Evolutionary conservation across 2,888 invertebrate species (phyloP), one percentile per base, ranked within the genome.

Genomic region (Caenorhabditis plicata): DNA sequence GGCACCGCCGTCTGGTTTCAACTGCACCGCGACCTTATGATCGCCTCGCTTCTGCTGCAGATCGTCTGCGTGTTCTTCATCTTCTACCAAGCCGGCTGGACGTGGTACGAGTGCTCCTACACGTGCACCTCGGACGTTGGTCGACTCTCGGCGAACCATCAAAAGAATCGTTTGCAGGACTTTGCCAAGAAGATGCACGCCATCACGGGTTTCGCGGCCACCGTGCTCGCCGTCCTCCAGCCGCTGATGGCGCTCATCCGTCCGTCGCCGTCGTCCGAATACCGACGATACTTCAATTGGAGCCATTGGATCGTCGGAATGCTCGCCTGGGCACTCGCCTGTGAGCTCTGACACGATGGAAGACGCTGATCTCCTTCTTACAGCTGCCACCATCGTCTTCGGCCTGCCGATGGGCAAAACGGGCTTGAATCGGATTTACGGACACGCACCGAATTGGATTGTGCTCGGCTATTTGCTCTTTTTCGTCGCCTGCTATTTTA

Each of bases 1-100:
- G 73, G 73, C 26, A 68, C 70, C 8, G 71, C 71, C 26, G 71
- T 73, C 7, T 73, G 73, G 73, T 73, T 68, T 41, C 62, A 71
- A 63, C 57, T 72, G 11, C 73, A 73, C 33, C 63, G 73, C 13
- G 69, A 68, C 36, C 47, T 73, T 51, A 64, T 57, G 55, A 52
- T 73, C 13, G 29, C 61, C 11, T 63, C 68, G 3, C 50, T 69
- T 5, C 31, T 65, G 11, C 48, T 73, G n/a, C 67, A 73, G 61
- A 40, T 73, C 1, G 33, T 69, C 8, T 64, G 64, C 11, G 67
- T 73, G 15, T 15, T 73, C 9, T 54, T 64, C 29, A 71, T 73
- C 27, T 73, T 71, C 49, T 68, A 67, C 42, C 73, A 73, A 39
- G 67, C 71, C 17, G 64, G 66, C 29, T 73, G 72, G 72, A 62